Percentiles rank a stretch among this genome's conserved stretches.
These are phyloP conservation scores for Okamejei kenojei DNA, from an alignment of 2,797 vertebrate species.

Conservation along the genomic window DNA sequence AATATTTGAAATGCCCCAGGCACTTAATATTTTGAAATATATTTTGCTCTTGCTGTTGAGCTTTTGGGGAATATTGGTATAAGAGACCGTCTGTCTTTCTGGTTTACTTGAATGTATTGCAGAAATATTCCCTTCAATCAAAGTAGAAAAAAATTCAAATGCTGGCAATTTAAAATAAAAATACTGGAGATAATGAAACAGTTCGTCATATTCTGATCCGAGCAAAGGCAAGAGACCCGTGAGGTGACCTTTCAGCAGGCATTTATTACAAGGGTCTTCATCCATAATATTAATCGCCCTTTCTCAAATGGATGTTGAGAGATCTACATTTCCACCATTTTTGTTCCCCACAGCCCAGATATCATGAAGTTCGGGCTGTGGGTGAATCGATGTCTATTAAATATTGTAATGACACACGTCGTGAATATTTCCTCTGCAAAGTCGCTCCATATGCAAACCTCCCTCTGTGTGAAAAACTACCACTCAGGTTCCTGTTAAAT, in stretches of 20 bases:
- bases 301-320: neutral
- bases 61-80: neutral
- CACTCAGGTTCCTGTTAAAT: too few species aligned
- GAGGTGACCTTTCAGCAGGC: neutral
- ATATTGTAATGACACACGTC: too few species aligned
- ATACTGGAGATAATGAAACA: neutral
- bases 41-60: neutral
- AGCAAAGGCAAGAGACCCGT: neutral
- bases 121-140: neutral
- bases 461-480: too few species aligned
- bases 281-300: neutral
- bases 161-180: neutral
- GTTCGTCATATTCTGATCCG: neutral
- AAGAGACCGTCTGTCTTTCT: neutral
- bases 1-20: slow-evolving; percentile 14
- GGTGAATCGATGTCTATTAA: too few species aligned
- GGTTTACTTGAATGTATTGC: neutral
- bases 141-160: slow-evolving; percentile 6
- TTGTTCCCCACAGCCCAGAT: neutral
- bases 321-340: neutral
- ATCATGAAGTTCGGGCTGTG: neutral
- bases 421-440: too few species aligned
- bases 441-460: too few species aligned
- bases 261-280: neutral
- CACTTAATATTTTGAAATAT: slow-evolving; percentile 1